A percentile compares a stretch with the other conserved stretches of the same genome.
These are phyloP conservation scores for Cheilosia pagana DNA, from an alignment of 2,888 invertebrate species.

Conservation along the genomic window DNA sequence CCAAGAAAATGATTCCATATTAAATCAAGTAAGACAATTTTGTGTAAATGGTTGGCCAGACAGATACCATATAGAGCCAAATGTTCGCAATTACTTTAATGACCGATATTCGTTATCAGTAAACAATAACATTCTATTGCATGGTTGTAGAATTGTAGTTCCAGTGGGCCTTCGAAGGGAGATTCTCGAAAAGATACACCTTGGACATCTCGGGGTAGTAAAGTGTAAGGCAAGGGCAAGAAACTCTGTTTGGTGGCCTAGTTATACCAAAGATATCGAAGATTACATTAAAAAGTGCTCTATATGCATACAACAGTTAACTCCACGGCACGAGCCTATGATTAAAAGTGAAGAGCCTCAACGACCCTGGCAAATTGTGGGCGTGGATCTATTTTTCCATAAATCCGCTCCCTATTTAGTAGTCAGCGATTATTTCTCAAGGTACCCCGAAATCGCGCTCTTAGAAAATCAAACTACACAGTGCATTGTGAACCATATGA, in stretches of 20 bases:
- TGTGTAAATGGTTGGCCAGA: slow-evolving; percentile 35
- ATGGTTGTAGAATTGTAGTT: too few relatives aligned
- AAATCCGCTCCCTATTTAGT: too few relatives aligned
- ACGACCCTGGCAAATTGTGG: too few relatives aligned
- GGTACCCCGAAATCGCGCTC: background rate
- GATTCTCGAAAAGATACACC: background rate
- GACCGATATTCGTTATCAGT: too few relatives aligned
- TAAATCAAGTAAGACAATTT: slow-evolving; percentile 1
- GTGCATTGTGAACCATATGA: too few relatives aligned
- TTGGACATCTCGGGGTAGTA: slow-evolving; percentile 8
- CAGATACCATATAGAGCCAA: slow-evolving; percentile 7
- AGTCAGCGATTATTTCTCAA: background rate
- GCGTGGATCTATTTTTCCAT: too few relatives aligned
- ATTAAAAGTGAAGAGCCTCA: background rate
- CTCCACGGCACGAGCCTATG: slow-evolving; percentile 21
- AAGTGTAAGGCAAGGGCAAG: slow-evolving; percentile 39
- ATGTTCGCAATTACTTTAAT: too few relatives aligned
- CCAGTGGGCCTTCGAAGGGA: too few relatives aligned
- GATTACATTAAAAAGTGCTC: slow-evolving; percentile 15
- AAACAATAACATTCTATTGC: too few relatives aligned
- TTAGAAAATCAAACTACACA: background rate
- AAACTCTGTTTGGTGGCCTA: slow-evolving; percentile 35
- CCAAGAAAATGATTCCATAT: slow-evolving; percentile 4
- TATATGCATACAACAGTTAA: slow-evolving; percentile 23
- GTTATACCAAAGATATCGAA: slow-evolving; percentile 1